Base-by-base conservation (phyloP, 2,888 invertebrate genomes). In the Branchinecta sandiegonensis region DNA sequence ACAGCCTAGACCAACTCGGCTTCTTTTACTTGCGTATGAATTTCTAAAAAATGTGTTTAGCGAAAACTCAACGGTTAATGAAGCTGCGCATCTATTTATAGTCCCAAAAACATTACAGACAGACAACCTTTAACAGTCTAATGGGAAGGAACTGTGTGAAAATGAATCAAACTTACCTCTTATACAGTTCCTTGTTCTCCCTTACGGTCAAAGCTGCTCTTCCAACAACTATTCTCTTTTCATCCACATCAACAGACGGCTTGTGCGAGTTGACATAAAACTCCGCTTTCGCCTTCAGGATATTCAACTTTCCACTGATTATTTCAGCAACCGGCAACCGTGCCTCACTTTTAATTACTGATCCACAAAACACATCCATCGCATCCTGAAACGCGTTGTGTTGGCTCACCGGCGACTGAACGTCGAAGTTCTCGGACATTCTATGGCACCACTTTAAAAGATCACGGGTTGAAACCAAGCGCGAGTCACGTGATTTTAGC, bases 381-480 rank as follows among this genome's bases (percentile, higher is more conserved):
- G 93, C 91, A 78, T 95, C 91, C 79, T 92, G 89, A 65, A 92
- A 84, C 1, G 90, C 84, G 76, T 84, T 86, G 12, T 86, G 76
- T 7, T 85, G 85, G 1, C 86, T 85, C 50, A 83, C 82, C 47
- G 83, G 82, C 70, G 87, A 88, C 0, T 86, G 83, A 0, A 89
- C 84, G 70, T 88, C 84, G 77, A 89, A 90, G 73, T 69, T 23
- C 65, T 65, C 66, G 17, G 65, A 14, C 8, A 91, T 85, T 75
- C 96, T 82, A 7, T 84, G 81, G 75, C 94, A 95, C 86, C 94
- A 90, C 77, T 94, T 95, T 73, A 95, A 85, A 66, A 96, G 82
- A 81, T 96, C 96, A 73, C 95, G 56, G 56, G 56, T 56, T 1
- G 56, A 56, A 56, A 56, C 56, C 14, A 56, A 17, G n/a, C 56